Percentiles rank a stretch among this genome's conserved stretches.
These are phyloP conservation scores for Brenthis ino DNA, from an alignment of 2,888 invertebrate species.

Conservation along the genomic window DNA sequence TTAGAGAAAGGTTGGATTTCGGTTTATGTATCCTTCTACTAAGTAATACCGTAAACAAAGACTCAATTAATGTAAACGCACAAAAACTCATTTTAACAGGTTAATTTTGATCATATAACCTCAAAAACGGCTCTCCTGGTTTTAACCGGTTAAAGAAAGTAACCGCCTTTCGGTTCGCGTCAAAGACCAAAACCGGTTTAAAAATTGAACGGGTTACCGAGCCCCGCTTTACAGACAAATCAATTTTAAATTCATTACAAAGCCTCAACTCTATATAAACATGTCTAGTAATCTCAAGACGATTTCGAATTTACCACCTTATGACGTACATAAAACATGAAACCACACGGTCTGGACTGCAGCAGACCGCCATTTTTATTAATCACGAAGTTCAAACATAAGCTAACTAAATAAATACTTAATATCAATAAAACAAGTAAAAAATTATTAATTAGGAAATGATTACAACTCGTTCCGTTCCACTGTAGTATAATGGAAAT, in stretches of 20 bases:
- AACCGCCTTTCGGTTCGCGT: too few relatives aligned
- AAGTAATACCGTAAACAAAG: too few relatives aligned
- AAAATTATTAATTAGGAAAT: slow-evolving; percentile 49
- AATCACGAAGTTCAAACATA: slow-evolving; percentile 43
- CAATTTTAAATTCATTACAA: slow-evolving; percentile 13
- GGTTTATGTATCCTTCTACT: too few relatives aligned
- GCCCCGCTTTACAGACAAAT: not conserved
- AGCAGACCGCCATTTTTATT: slow-evolving; percentile 10
- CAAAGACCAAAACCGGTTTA: too few relatives aligned
- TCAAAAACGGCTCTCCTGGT: too few relatives aligned
- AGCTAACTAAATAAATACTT: slow-evolving; percentile 77
- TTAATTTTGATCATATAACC: too few relatives aligned
- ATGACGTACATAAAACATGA: slow-evolving; percentile 13
- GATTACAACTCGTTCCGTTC: slow-evolving; percentile 41
- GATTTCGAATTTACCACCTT: slow-evolving; percentile 33
- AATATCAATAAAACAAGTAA: slow-evolving; percentile 70
- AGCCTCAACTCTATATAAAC: slow-evolving; percentile 39
- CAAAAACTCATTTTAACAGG: too few relatives aligned
- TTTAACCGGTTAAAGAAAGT: too few relatives aligned
- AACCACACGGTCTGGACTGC: slow-evolving; percentile 9
- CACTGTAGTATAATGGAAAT: slow-evolving; percentile 46
- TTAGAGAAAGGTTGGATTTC: too few relatives aligned
- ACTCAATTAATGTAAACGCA: too few relatives aligned
- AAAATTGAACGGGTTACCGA: too few relatives aligned
- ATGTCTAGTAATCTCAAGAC: slow-evolving; percentile 40